Evolutionary conservation across 2,113 vertebrate species (phyloP).

Genomic region (Boulengeromyrus knoepffleri): DNA sequence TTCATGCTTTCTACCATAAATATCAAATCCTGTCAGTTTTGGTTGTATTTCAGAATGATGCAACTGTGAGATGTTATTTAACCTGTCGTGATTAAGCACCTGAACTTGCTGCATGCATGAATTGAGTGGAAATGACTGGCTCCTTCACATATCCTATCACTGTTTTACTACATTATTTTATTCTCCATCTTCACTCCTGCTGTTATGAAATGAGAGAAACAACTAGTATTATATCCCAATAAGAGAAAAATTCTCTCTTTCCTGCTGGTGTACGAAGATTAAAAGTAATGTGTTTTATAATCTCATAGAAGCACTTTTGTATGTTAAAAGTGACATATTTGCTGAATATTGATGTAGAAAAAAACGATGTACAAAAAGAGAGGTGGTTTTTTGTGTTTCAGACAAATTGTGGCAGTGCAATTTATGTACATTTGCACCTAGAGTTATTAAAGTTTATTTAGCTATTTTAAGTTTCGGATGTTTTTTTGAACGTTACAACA

Average conservation of each 20-base stretch:
- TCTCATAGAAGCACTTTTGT: constrained; percentile 90
- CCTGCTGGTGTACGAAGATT: not conserved
- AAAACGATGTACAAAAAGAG: constrained; percentile 94
- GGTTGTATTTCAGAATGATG: not conserved
- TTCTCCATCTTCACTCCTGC: not conserved
- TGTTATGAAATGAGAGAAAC: not conserved
- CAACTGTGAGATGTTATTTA: not conserved
- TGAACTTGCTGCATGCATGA: not conserved
- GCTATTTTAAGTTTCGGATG: constrained; percentile 78
- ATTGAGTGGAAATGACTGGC: not conserved
- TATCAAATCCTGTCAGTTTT: not conserved
- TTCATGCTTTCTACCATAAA: not conserved
- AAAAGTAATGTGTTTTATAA: constrained; percentile 79
- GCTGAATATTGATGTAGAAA: constrained; percentile 70
- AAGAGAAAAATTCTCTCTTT: not conserved
- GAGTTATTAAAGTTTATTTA: constrained; percentile 99
- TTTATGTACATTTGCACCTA: constrained; percentile 99
- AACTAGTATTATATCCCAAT: not conserved
- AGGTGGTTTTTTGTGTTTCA: constrained; percentile 69
- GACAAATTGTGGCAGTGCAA: constrained; percentile 89
- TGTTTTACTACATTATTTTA: not conserved
- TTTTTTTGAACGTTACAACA: not conserved
- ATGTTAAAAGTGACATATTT: constrained; percentile 82
- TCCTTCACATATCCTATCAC: not conserved
- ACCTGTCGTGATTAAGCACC: not conserved